phyloP scores from a whole-genome alignment of 2,888 invertebrate genomes.

The Eudemis profundana region DNA sequence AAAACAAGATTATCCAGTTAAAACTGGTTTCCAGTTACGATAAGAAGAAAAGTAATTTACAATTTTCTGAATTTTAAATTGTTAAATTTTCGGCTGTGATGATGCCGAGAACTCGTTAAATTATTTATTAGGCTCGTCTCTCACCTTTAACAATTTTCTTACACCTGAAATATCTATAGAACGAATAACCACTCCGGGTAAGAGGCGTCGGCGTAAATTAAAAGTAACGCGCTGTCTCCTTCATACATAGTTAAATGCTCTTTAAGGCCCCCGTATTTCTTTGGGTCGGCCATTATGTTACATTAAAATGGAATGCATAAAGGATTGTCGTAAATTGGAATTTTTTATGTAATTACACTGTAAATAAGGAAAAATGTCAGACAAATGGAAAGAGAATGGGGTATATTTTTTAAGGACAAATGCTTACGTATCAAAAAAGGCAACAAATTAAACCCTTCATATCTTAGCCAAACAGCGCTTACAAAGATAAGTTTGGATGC shows the following conservation, averaged over 20 bases:
- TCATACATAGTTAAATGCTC: constrained; percentile 82
- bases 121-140: constrained; percentile 43
- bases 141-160: constrained; percentile 59
- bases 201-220: constrained; percentile 77
- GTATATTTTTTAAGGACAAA: background rate
- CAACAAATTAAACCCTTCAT: no score
- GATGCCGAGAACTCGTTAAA: constrained; percentile 37
- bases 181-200: constrained; percentile 69
- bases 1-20: constrained; percentile 14
- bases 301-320: constrained; percentile 77
- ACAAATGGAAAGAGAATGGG: constrained; percentile 15
- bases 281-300: constrained; percentile 71
- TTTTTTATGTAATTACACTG: constrained; percentile 73
- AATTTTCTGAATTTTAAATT: constrained; percentile 25
- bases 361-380: constrained; percentile 65
- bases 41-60: constrained; percentile 31
- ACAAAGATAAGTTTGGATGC: background rate
- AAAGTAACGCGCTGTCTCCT: constrained; percentile 80
- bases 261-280: constrained; percentile 77
- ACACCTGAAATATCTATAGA: constrained; percentile 67
- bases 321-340: constrained; percentile 73
- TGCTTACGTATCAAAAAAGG: background rate
- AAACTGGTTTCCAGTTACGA: constrained; percentile 20
- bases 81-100: constrained; percentile 17
- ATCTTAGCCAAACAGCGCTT: background rate